These are phyloP conservation scores for Protomyctophum bolini DNA, from an alignment of 2,113 vertebrate genomes.

Conservation along the genomic window DNA sequence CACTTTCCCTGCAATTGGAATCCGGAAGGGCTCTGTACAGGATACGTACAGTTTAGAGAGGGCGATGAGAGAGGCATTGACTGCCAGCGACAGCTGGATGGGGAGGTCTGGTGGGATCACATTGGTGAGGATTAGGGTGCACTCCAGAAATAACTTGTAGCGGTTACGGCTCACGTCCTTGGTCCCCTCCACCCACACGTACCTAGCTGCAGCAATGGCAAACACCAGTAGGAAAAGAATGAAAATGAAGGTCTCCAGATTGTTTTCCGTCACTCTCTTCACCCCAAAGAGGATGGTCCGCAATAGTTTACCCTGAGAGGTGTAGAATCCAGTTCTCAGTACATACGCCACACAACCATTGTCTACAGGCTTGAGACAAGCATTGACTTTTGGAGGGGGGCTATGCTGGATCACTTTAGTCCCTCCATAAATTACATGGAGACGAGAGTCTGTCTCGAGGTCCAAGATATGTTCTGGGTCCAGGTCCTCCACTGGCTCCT, in stretches of 20 bases:
- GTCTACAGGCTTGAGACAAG: conserved; percentile 92
- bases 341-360: conserved; percentile 94
- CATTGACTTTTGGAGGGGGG: conserved; percentile 87
- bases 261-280: conserved; percentile 96
- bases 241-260: conserved; percentile 97
- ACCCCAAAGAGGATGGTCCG: conserved; percentile 96
- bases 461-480: conserved; percentile 84
- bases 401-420: conserved; percentile 96
- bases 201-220: conserved; percentile 91
- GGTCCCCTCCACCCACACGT: conserved; percentile 97
- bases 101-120: conserved; percentile 96
- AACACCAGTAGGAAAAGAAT: conserved; percentile 97
- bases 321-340: conserved; percentile 94
- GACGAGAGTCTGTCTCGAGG: conserved; percentile 85
- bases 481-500: conserved; percentile 95
- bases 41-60: conserved; percentile 98
- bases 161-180: conserved; percentile 90
- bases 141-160: conserved; percentile 96
- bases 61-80: conserved; percentile 97
- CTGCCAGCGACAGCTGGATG: conserved; percentile 95
- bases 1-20: conserved; percentile 96
- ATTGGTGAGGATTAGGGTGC: conserved; percentile 93
- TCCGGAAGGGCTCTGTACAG: conserved; percentile 96
- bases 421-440: conserved; percentile 93
- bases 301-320: conserved; percentile 94